These are phyloP conservation scores for Sparus aurata DNA, from an alignment of 2,797 vertebrate genomes.

Conservation along the genomic window DNA sequence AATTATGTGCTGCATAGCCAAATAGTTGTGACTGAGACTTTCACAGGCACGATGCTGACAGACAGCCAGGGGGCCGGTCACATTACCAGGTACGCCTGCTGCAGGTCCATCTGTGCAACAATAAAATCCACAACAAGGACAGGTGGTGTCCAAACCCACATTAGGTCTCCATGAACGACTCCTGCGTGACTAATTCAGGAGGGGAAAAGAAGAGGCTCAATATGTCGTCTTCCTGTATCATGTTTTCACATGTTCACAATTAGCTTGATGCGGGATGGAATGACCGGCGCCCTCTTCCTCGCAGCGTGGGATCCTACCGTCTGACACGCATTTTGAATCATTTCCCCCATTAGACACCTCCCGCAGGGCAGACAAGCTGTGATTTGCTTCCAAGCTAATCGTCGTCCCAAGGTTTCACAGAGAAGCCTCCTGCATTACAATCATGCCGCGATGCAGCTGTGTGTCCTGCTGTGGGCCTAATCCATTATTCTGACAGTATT, in stretches of 20 bases:
- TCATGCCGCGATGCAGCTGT: conserved; percentile 52
- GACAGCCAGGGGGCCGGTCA: conserved; percentile 41
- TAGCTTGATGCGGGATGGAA: neutral
- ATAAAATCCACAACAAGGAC: conserved; percentile 15
- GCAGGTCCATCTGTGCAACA: conserved; percentile 56
- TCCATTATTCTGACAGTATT: conserved; percentile 65
- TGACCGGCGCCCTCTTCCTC: conserved; percentile 17
- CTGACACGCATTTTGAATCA: conserved; percentile 55
- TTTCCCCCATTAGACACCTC: conserved; percentile 57
- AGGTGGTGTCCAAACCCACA: conserved; percentile 35
- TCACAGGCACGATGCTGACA: conserved; percentile 43
- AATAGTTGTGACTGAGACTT: conserved; percentile 69
- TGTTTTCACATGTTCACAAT: conserved; percentile 33
- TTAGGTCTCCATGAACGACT: neutral
- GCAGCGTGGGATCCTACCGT: conserved; percentile 13
- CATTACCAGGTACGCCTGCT: conserved; percentile 57
- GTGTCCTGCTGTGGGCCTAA: conserved; percentile 62
- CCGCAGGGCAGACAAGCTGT: conserved; percentile 63
- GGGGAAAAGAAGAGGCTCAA: neutral
- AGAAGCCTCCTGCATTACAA: conserved; percentile 67
- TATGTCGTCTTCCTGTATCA: neutral
- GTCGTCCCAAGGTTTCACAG: conserved; percentile 56
- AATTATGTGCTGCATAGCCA: conserved; percentile 80
- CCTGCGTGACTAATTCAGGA: neutral
- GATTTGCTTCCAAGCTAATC: conserved; percentile 71